Evolutionary conservation across 2,113 vertebrate genomes (phyloP).

Genomic region (Hoplias malabaricus): DNA sequence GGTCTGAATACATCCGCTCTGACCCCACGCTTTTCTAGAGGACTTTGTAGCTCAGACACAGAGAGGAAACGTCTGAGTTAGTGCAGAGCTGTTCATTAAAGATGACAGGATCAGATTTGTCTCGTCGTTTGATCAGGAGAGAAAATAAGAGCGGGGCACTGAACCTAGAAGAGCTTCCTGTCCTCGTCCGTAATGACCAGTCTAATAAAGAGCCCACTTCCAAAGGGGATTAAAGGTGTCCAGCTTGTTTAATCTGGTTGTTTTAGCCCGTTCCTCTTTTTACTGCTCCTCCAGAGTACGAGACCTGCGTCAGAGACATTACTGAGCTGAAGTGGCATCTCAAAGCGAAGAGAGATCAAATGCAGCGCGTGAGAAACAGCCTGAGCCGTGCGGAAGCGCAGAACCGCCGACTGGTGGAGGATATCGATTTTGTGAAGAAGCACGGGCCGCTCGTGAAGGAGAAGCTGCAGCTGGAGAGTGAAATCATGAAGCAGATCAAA

Average conservation of each 20-base stretch:
- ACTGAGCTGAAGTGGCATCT: constrained; percentile 74
- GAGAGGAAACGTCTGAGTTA: no score
- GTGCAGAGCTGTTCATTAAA: no score
- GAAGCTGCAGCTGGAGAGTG: constrained; percentile 70
- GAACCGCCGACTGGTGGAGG: constrained; percentile 66
- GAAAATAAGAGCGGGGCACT: no score
- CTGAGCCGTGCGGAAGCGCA: constrained; percentile 54
- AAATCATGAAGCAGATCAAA: constrained; percentile 53
- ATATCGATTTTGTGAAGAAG: constrained; percentile 73
- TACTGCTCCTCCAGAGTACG: constrained; percentile 69
- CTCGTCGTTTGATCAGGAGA: no score
- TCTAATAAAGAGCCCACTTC: background rate
- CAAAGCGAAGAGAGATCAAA: constrained; percentile 58
- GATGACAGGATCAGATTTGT: no score
- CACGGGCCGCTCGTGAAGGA: constrained; percentile 74
- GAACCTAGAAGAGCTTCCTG: no score
- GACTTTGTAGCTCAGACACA: no score
- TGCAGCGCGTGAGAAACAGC: constrained; percentile 58
- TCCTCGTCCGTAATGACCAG: background rate
- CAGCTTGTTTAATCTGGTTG: background rate
- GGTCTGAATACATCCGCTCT: no score
- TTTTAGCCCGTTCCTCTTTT: background rate
- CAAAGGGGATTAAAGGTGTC: background rate
- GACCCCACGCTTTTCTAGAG: no score
- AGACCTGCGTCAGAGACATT: constrained; percentile 67